phyloP scores from a whole-genome alignment of 2,888 invertebrate species.

The Alsophila aescularia region DNA sequence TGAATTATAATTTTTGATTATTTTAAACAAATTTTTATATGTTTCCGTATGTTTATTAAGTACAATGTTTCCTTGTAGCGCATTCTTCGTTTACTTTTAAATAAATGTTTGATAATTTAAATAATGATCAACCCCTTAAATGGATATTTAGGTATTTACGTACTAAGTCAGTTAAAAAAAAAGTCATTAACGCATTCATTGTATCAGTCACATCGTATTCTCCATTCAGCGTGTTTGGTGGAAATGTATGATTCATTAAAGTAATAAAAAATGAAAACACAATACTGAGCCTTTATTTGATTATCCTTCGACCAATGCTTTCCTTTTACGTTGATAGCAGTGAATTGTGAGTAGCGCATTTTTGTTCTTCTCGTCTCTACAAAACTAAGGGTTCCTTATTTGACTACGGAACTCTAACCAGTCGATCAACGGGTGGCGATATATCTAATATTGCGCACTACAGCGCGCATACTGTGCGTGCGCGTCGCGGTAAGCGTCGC shows the following conservation, averaged over 20 bases:
- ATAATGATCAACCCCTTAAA: slow-evolving; percentile 62
- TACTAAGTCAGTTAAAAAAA: slow-evolving; percentile 58
- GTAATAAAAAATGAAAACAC: slow-evolving; percentile 37
- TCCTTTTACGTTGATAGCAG: too few species aligned
- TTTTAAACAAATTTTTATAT: not conserved
- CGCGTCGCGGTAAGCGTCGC: too few species aligned
- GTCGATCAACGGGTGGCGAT: too few species aligned
- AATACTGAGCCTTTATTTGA: slow-evolving; percentile 14
- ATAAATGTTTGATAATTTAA: slow-evolving; percentile 72
- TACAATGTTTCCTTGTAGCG: not conserved
- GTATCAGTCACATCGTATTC: slow-evolving; percentile 73
- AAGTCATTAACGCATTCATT: slow-evolving; percentile 57
- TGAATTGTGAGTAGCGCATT: too few species aligned
- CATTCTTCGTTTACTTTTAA: not conserved
- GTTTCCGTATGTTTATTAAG: not conserved
- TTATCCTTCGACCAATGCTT: too few species aligned
- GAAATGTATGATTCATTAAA: slow-evolving; percentile 69
- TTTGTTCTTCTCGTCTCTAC: too few species aligned
- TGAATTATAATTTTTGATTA: not conserved
- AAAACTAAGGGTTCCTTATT: too few species aligned
- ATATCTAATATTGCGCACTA: too few species aligned
- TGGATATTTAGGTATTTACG: slow-evolving; percentile 53
- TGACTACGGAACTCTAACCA: too few species aligned
- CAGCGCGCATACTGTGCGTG: too few species aligned
- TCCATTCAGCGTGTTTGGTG: slow-evolving; percentile 78